Evolutionary conservation across 2,888 invertebrate genomes (phyloP), one percentile per base, ranked within the genome.

Genomic region (Hypena proboscidalis): DNA sequence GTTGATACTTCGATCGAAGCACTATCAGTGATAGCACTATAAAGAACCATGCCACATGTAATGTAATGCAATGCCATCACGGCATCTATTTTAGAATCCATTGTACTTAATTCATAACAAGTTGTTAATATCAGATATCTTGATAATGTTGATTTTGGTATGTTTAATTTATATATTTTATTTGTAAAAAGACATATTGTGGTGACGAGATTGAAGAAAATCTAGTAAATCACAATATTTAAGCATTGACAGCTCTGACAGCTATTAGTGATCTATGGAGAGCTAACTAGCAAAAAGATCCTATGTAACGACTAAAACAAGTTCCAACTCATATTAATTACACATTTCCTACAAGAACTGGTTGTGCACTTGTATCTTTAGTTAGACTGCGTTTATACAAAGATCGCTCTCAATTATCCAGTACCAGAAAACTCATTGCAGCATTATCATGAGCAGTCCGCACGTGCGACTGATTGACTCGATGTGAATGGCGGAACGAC

Each of bases 381-480:
- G 47, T 62, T 55, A 64, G 61, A 56, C 58, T 43, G 57, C 34
- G 51, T 35, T 56, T 55, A 50, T 63, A 68, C 67, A 69, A 67
- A 72, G 75, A 67, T 63, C 55, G 63, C 67, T 71, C 67, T 71
- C 71, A 79, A 80, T 80, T 80, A 79, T 72, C 70, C 71, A 73
- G 72, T 69, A 66, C 65, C 67, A 74, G 74, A 76, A 75, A 76
- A 75, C 67, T 68, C 51, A 62, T 58, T 60, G 65, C 70, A 67
- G 71, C 60, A 77, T 79, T 80, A 82, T 76, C 80, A 77, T 77
- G 79, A 77, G 77, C 64, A 43, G 52, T 49, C 46, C 69, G 80
- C 86, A 81, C 87, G 85, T 80, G 87, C 77, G 50, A 58, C 44
- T 81, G 84, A 88, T 86, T 85, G 83, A 86, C 77, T 77, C 77